Evolutionary conservation across 2,113 vertebrate species (phyloP).

Genomic region (Gorsachius goisagi): DNA sequence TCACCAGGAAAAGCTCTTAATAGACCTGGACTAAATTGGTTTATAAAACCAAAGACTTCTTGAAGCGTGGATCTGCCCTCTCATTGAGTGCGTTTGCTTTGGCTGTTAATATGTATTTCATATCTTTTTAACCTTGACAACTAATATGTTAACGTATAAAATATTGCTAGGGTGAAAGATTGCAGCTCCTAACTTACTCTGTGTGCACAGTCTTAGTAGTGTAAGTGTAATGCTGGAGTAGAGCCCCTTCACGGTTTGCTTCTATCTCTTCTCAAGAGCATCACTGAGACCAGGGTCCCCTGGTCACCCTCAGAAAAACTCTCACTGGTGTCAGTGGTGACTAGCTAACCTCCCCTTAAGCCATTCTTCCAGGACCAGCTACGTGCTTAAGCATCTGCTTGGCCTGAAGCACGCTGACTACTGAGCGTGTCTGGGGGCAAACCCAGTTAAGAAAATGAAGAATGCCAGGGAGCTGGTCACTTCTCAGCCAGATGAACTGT

Average conservation of each 20-base stretch:
- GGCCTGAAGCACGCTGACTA: neutral
- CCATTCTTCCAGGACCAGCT: neutral
- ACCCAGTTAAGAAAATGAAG: neutral
- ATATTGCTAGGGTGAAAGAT: neutral
- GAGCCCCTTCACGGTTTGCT: neutral
- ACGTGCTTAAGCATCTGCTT: neutral
- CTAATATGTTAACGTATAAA: neutral
- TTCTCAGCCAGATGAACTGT: neutral
- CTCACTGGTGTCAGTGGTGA: neutral
- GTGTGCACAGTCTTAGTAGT: neutral
- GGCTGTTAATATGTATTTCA: neutral
- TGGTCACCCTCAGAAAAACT: neutral
- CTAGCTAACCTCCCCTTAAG: neutral
- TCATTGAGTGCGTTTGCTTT: neutral
- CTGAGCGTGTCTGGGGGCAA: neutral
- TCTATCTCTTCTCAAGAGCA: neutral
- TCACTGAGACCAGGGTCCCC: too few relatives aligned
- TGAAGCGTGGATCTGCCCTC: neutral
- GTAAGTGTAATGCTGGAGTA: neutral
- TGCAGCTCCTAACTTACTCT: neutral
- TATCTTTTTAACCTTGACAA: neutral
- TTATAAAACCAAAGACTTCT: slow-evolving; percentile 23
- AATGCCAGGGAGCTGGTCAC: neutral
- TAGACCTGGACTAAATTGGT: slow-evolving; percentile 29
- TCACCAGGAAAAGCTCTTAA: slow-evolving; percentile 28